Evolutionary conservation across 2,113 vertebrate species (phyloP).

Genomic region (Nannobrachium achirus): DNA sequence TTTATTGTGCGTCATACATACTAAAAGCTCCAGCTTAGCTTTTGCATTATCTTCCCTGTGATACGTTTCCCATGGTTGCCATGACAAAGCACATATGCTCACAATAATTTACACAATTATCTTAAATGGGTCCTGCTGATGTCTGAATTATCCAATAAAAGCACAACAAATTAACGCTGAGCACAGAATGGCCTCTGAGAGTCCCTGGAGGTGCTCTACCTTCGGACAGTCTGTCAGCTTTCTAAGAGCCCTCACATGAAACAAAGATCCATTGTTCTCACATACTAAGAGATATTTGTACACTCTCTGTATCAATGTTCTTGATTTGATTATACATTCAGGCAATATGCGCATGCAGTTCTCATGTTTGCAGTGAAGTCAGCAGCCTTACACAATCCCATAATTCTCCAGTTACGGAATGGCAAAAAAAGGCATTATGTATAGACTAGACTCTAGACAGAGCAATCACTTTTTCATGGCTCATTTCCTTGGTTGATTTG

Average conservation of each 20-base stretch:
- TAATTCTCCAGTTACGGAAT: slow-evolving; percentile 71
- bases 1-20: slow-evolving; percentile 47
- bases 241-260: slow-evolving; percentile 63
- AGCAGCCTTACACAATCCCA: slow-evolving; percentile 80
- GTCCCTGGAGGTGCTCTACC: slow-evolving; percentile 70
- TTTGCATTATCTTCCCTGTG: slow-evolving; percentile 24
- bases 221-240: slow-evolving; percentile 68
- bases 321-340: slow-evolving; percentile 83
- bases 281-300: slow-evolving; percentile 80
- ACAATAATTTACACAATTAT: slow-evolving; percentile 77
- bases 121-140: slow-evolving; percentile 73
- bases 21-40: slow-evolving; percentile 30
- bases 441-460: slow-evolving; percentile 21
- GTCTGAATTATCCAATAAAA: slow-evolving; percentile 81
- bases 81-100: slow-evolving; percentile 68
- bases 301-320: slow-evolving; percentile 76
- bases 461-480: slow-evolving; percentile 77
- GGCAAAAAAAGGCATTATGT: slow-evolving; percentile 77
- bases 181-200: slow-evolving; percentile 67
- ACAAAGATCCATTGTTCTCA: slow-evolving; percentile 76
- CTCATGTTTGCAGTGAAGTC: slow-evolving; percentile 82
- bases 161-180: slow-evolving; percentile 65
- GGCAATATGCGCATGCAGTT: slow-evolving; percentile 77
- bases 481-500: slow-evolving; percentile 81
- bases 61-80: slow-evolving; percentile 62